Conservation (phyloP, 2,113 vertebrate genomes). For the Prunella fulvescens region DNA sequence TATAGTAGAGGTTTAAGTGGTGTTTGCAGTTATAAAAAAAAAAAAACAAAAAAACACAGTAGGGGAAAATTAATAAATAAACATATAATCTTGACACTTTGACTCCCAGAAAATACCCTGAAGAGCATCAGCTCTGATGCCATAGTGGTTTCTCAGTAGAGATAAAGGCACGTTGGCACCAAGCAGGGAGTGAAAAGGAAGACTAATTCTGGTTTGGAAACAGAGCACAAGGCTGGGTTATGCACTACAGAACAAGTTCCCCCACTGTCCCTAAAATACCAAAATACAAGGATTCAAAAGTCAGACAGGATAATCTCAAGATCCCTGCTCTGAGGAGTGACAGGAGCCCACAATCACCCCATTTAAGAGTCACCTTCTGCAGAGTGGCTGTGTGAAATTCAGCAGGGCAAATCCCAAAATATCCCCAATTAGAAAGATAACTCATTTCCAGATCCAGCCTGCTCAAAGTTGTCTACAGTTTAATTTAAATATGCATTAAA, state of each 20-base stretch:
- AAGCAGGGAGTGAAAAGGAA: not conserved
- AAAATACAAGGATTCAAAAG: not conserved
- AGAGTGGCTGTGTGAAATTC: not conserved
- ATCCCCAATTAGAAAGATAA: slow-evolving; percentile 32
- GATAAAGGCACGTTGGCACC: not conserved
- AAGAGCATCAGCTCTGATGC: not conserved
- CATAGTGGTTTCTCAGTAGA: rapidly evolving
- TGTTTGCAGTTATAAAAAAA: not conserved
- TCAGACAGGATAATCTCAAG: not conserved
- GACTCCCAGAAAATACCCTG: not conserved
- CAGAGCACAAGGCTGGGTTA: not conserved
- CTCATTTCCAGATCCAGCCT: slow-evolving; percentile 19
- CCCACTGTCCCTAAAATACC: too few species aligned
- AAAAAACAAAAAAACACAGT: too few species aligned
- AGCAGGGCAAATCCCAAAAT: slow-evolving; percentile 6
- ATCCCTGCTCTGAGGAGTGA: not conserved
- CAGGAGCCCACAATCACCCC: not conserved
- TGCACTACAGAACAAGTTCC: not conserved
- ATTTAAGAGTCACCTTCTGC: not conserved
- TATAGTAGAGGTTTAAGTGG: not conserved
- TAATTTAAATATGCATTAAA: slow-evolving; percentile 56
- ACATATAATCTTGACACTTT: not conserved
- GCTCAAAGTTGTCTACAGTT: slow-evolving; percentile 51
- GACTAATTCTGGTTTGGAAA: not conserved
- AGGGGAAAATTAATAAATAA: not conserved